Evolutionary conservation across 92 coral and sea anemone genomes (phyloP).

Genomic region (Heteractis magnifica): DNA sequence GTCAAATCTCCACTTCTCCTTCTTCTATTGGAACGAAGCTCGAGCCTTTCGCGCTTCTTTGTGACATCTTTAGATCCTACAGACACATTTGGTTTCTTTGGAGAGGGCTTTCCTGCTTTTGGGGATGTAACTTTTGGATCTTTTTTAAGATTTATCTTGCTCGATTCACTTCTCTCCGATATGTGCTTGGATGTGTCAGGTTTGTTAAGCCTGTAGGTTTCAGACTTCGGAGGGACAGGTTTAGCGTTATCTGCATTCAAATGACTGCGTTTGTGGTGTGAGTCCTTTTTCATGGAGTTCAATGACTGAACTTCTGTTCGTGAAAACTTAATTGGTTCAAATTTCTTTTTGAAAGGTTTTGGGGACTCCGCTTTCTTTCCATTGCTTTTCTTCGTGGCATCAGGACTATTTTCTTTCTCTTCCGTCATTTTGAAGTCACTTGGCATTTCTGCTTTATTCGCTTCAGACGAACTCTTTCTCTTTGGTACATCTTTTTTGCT

Average conservation of each 20-base stretch:
- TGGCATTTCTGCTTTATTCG: background rate
- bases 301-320: slow-evolving; percentile 17
- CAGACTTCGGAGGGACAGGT: slow-evolving; percentile 8
- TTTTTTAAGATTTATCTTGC: slow-evolving; percentile 1
- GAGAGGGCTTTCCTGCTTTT: slow-evolving; percentile 15
- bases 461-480: slow-evolving; percentile 17
- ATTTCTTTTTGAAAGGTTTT: slow-evolving; percentile 23
- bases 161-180: slow-evolving; percentile 5
- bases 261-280: slow-evolving; percentile 45
- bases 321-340: slow-evolving; percentile 5
- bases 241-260: slow-evolving; percentile 23
- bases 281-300: slow-evolving; percentile 28
- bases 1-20: slow-evolving; percentile 31
- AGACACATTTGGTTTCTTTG: background rate
- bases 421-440: background rate
- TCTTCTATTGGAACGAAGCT: slow-evolving; percentile 35
- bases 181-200: slow-evolving; percentile 5
- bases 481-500: slow-evolving; percentile 1
- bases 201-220: slow-evolving; percentile 2
- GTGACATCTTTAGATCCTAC: background rate
- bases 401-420: background rate
- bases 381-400: background rate
- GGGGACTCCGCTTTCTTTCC: slow-evolving; percentile 12
- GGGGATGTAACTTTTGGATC: slow-evolving; percentile 6
- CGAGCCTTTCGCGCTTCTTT: slow-evolving; percentile 31